A percentile compares a stretch with the other conserved stretches of the same genome.
phyloP scores from a whole-genome alignment of 2,888 invertebrate genomes.

The Adineta ricciae region DNA sequence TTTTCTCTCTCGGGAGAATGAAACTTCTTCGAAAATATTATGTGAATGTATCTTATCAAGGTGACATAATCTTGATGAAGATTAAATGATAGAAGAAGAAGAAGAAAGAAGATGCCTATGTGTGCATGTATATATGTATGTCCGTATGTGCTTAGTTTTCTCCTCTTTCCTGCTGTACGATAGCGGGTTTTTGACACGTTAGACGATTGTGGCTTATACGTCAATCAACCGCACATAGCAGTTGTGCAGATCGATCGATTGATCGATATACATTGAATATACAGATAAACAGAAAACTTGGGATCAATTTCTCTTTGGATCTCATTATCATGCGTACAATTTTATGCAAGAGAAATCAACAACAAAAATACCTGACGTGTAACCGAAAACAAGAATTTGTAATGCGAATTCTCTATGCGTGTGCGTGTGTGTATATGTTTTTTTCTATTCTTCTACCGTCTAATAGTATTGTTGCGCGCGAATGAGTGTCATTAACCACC shows the following conservation, averaged over 20 bases:
- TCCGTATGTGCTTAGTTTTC: neutral
- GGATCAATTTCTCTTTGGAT: neutral
- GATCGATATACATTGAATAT: neutral
- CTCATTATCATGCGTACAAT: neutral
- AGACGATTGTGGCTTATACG: neutral
- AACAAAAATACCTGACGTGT: neutral
- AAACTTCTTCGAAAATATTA: neutral
- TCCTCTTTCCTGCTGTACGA: neutral
- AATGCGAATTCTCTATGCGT: too few species aligned
- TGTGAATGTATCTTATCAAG: constrained; percentile 7
- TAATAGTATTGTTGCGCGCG: neutral
- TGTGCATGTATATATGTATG: neutral
- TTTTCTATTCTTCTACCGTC: neutral
- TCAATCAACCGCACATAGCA: neutral
- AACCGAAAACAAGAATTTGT: neutral
- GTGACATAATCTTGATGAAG: constrained; percentile 12
- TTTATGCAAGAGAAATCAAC: neutral
- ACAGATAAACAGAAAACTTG: neutral
- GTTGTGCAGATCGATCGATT: neutral
- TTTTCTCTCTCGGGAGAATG: neutral
- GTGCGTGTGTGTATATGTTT: neutral
- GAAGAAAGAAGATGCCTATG: neutral
- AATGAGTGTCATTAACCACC: neutral
- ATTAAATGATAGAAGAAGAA: neutral
- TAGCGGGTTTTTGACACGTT: neutral